Evolutionary conservation across 2,113 vertebrate genomes (phyloP).

Genomic region (Fregata magnificens): DNA sequence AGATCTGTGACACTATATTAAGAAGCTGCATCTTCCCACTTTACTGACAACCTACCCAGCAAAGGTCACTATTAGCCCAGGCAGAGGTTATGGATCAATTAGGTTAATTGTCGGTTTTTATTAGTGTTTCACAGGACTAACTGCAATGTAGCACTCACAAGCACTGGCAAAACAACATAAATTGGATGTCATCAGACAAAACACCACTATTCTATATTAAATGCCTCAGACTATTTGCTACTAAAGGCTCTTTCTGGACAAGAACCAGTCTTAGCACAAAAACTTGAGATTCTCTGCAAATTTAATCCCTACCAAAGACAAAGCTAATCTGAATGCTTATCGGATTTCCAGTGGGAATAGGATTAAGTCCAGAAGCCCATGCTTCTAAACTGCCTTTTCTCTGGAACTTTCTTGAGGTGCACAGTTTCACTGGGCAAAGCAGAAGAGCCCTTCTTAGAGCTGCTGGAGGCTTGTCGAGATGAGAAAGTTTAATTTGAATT

Average conservation of each 20-base stretch:
- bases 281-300: not conserved
- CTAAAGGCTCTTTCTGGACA: not conserved
- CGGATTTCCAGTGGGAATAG: constrained; percentile 5
- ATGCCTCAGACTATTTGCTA: not conserved
- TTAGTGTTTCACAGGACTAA: not conserved
- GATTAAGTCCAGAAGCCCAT: not conserved
- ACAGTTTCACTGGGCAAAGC: not conserved
- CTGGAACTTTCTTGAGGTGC: not conserved
- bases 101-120: not conserved
- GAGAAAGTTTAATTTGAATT: not conserved
- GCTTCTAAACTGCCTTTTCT: not conserved
- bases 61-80: not conserved
- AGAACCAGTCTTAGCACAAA: not conserved
- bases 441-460: not conserved
- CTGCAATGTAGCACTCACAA: not conserved
- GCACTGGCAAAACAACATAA: not conserved
- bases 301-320: not conserved
- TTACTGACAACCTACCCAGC: not conserved
- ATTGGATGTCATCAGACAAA: rapidly evolving
- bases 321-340: not conserved
- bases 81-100: not conserved
- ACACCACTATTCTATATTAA: rapidly evolving
- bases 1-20: not conserved
- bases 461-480: not conserved
- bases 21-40: not conserved